Conservation (phyloP, 2,113 vertebrate species). For the Uria lomvia region DNA sequence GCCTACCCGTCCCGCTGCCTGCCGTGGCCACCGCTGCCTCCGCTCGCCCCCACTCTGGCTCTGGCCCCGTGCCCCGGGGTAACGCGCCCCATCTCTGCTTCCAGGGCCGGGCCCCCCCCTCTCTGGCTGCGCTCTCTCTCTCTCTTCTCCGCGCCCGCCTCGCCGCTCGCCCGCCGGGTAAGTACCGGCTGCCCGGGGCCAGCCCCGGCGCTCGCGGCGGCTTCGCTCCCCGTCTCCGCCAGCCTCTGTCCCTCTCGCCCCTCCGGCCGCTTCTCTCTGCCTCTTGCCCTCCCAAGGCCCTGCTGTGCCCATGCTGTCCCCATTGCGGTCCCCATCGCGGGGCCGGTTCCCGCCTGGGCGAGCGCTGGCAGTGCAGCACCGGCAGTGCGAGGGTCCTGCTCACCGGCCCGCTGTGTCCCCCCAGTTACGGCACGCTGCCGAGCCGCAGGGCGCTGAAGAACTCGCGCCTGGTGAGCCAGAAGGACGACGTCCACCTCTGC, state of each 20-base stretch:
- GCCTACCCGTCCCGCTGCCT: background rate
- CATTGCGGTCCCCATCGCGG: background rate
- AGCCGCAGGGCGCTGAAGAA: slow-evolving; percentile 93
- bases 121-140: slow-evolving; percentile 75
- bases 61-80: background rate
- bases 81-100: slow-evolving; percentile 23
- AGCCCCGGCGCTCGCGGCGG: background rate
- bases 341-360: background rate
- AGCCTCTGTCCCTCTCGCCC: background rate
- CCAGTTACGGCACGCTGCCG: slow-evolving; percentile 85
- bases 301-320: background rate
- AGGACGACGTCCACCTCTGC: slow-evolving; percentile 96
- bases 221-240: background rate
- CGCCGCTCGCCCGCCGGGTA: slow-evolving; percentile 53
- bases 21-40: background rate
- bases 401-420: background rate
- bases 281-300: background rate
- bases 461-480: slow-evolving; percentile 94
- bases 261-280: background rate
- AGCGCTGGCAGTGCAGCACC: background rate
- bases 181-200: background rate
- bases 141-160: slow-evolving; percentile 69
- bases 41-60: background rate
- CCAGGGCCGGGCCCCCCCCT: slow-evolving; percentile 45
- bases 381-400: accelerated